Evolutionary conservation across 2,797 vertebrate genomes (phyloP).

Genomic region (Ptychobarbus kaznakovi): DNA sequence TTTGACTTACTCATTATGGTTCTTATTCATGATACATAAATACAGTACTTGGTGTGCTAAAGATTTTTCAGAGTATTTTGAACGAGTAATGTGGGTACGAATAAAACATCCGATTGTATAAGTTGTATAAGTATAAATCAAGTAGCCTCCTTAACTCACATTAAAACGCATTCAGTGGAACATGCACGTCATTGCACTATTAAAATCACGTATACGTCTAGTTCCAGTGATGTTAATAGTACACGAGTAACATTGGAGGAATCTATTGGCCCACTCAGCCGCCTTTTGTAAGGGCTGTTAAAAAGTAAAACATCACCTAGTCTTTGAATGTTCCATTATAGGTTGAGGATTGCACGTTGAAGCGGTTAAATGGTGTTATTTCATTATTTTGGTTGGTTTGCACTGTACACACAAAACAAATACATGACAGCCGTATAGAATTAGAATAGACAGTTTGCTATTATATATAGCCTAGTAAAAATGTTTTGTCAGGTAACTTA

Average conservation of each 20-base stretch:
- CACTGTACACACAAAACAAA: not conserved
- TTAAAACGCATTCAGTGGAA: constrained; percentile 3
- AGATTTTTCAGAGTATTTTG: not conserved
- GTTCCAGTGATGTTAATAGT: constrained; percentile 32
- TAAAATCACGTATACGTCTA: constrained; percentile 16
- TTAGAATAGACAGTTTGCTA: not conserved
- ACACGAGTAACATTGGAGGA: constrained; percentile 4
- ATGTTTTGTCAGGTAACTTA: not conserved
- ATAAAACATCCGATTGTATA: not conserved
- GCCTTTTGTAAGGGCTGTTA: constrained; percentile 10
- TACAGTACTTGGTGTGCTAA: not conserved
- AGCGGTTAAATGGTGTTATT: not conserved
- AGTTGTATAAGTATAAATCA: not conserved
- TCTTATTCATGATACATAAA: not conserved
- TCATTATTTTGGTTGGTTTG: not conserved
- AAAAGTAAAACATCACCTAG: not conserved
- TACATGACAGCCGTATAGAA: not conserved
- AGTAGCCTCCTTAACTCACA: not conserved
- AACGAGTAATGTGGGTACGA: not conserved
- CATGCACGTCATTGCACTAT: constrained; percentile 24
- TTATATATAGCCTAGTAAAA: not conserved
- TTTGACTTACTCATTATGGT: not conserved
- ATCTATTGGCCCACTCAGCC: constrained; percentile 4
- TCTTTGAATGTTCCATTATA: not conserved
- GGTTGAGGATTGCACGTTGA: not conserved